Percentiles rank a stretch among this genome's conserved stretches.
These are phyloP conservation scores for Molanna angustata DNA, from an alignment of 2,888 invertebrate species.

Conservation along the genomic window DNA sequence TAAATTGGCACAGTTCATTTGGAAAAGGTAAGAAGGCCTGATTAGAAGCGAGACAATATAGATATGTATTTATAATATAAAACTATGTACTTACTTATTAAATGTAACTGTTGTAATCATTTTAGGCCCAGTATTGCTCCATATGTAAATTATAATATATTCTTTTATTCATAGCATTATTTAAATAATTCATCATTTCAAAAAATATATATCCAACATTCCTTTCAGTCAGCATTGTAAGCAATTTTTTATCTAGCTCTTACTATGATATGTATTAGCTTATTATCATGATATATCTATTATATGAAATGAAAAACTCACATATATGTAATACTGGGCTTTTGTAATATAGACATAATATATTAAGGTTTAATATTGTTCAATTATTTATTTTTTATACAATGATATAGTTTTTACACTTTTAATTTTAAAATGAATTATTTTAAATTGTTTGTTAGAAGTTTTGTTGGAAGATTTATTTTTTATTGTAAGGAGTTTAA, in stretches of 20 bases:
- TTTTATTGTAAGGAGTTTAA: too few species aligned
- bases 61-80: slow-evolving; percentile 35
- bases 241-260: not conserved
- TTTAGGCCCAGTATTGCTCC: slow-evolving; percentile 38
- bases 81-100: slow-evolving; percentile 20
- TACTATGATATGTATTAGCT: too few species aligned
- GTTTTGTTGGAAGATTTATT: too few species aligned
- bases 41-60: slow-evolving; percentile 52
- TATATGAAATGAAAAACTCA: too few species aligned
- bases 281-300: too few species aligned
- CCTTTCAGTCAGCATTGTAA: not conserved
- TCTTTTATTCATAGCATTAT: not conserved
- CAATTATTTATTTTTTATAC: slow-evolving; percentile 15
- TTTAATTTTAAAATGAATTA: slow-evolving; percentile 6
- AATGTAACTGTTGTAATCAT: slow-evolving; percentile 24
- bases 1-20: slow-evolving; percentile 27
- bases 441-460: slow-evolving; percentile 1
- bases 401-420: slow-evolving; percentile 15
- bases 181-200: not conserved
- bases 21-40: slow-evolving; percentile 40
- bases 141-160: slow-evolving; percentile 40
- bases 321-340: too few species aligned
- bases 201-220: not conserved
- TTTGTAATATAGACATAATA: slow-evolving; percentile 7
- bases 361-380: slow-evolving; percentile 11